Percentiles rank a stretch among this genome's conserved stretches.
Evolutionary conservation across 2,797 vertebrate species (phyloP).

Genomic region (Mormyrops attenuatus): DNA sequence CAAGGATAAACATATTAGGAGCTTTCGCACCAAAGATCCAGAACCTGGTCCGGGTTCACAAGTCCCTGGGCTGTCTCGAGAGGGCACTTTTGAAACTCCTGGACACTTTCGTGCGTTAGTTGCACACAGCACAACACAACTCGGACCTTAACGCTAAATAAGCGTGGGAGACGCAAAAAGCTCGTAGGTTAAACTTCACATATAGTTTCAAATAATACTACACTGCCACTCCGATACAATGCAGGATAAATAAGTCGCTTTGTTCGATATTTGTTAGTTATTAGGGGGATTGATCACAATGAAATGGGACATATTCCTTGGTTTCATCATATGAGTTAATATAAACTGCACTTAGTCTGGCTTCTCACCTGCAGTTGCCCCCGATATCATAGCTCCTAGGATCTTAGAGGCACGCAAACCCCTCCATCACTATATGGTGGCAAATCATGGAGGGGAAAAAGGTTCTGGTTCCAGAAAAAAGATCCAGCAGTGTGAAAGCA

Average conservation of each 20-base stretch:
- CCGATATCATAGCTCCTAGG: not conserved
- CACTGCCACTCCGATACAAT: too few relatives aligned
- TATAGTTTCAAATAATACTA: too few relatives aligned
- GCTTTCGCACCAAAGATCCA: not conserved
- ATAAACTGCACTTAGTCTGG: not conserved
- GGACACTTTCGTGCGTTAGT: not conserved
- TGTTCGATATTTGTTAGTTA: too few relatives aligned
- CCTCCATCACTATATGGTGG: not conserved
- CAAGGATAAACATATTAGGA: not conserved
- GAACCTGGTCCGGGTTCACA: not conserved
- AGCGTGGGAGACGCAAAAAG: too few relatives aligned
- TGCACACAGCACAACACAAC: too few relatives aligned
- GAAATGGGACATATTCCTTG: not conserved
- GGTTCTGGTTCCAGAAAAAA: too few relatives aligned
- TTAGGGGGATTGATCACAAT: too few relatives aligned
- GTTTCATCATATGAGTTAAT: not conserved
- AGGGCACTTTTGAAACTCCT: not conserved
- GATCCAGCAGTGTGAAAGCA: not conserved
- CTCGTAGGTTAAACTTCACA: too few relatives aligned
- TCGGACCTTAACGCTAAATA: too few relatives aligned
- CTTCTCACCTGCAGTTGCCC: not conserved
- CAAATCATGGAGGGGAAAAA: not conserved
- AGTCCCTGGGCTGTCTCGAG: too few relatives aligned
- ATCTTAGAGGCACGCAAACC: not conserved
- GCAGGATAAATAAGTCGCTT: too few relatives aligned